Conservation (phyloP, 2,113 vertebrate species). For the Eupsittula cactorum region DNA sequence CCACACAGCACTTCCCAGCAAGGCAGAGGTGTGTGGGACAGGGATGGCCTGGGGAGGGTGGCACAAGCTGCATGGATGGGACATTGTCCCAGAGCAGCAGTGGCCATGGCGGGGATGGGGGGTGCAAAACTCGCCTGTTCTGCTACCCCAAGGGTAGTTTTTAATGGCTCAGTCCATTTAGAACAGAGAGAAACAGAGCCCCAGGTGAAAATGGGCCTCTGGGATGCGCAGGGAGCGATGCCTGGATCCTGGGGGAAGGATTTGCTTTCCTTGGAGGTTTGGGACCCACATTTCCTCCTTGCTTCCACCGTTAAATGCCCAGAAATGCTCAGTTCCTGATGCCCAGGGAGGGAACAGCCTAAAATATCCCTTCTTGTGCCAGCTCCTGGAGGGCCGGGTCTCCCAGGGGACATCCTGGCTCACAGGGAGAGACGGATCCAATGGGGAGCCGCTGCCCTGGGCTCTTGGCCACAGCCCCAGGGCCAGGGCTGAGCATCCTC, state of each 20-base stretch:
- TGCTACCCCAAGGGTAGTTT: fast-evolving
- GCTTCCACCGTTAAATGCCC: not conserved
- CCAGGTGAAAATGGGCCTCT: not conserved
- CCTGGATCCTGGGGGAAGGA: not conserved
- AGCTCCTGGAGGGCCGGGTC: not conserved
- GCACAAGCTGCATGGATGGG: not conserved
- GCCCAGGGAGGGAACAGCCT: not conserved
- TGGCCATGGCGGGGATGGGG: not conserved
- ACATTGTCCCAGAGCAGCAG: not conserved
- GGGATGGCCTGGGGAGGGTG: not conserved
- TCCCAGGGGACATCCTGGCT: not conserved
- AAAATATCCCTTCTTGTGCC: not conserved
- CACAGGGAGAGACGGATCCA: not conserved
- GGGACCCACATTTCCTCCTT: not conserved
- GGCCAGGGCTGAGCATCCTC: not conserved
- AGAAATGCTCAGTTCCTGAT: not conserved
- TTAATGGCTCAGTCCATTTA: not conserved
- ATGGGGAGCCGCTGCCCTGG: not conserved
- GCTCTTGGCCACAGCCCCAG: not conserved
- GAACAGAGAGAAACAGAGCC: not conserved
- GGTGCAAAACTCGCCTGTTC: not conserved
- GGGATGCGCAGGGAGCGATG: fast-evolving
- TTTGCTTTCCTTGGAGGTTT: not conserved
- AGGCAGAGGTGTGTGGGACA: not conserved
- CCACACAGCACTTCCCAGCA: not conserved